phyloP scores from a whole-genome alignment of 2,888 invertebrate species.

The Seladonia tumulorum region DNA sequence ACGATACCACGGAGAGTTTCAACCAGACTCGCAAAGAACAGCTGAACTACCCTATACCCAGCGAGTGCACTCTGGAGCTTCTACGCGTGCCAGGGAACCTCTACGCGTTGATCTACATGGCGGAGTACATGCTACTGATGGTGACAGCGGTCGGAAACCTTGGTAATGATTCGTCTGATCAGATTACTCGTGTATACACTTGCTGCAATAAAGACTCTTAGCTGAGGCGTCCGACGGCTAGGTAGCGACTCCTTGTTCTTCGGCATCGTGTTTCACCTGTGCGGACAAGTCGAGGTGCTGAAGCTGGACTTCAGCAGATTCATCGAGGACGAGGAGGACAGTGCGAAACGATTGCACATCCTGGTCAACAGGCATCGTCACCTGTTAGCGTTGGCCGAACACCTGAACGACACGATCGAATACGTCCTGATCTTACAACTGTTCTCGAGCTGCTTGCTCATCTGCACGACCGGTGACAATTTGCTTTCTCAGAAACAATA shows the following conservation, averaged over 20 bases:
- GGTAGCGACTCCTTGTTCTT: conserved; percentile 77
- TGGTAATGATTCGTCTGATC: neutral
- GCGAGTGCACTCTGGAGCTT: neutral
- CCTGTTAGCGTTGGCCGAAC: conserved; percentile 55
- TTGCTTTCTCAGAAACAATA: neutral
- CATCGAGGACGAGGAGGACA: neutral
- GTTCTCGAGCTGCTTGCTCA: conserved; percentile 30
- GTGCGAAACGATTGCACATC: neutral
- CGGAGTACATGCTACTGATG: conserved; percentile 23
- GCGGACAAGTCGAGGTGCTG: conserved; percentile 78
- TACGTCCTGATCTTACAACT: conserved; percentile 19
- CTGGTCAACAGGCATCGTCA: conserved; percentile 63
- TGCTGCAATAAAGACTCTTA: neutral
- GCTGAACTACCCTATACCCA: conserved; percentile 16
- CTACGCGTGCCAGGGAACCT: neutral
- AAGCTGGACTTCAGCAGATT: conserved; percentile 39
- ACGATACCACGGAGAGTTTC: neutral
- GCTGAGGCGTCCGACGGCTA: neutral
- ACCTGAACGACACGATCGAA: conserved; percentile 63
- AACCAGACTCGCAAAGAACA: neutral
- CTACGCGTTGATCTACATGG: neutral
- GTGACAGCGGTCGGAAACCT: conserved; percentile 21
- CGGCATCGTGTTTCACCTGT: conserved; percentile 77
- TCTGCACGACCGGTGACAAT: conserved; percentile 27
- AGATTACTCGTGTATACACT: neutral